A percentile compares a stretch with the other conserved stretches of the same genome.
These are phyloP conservation scores for Sakesphorus luctuosus DNA, from an alignment of 2,113 vertebrate genomes.

Conservation along the genomic window DNA sequence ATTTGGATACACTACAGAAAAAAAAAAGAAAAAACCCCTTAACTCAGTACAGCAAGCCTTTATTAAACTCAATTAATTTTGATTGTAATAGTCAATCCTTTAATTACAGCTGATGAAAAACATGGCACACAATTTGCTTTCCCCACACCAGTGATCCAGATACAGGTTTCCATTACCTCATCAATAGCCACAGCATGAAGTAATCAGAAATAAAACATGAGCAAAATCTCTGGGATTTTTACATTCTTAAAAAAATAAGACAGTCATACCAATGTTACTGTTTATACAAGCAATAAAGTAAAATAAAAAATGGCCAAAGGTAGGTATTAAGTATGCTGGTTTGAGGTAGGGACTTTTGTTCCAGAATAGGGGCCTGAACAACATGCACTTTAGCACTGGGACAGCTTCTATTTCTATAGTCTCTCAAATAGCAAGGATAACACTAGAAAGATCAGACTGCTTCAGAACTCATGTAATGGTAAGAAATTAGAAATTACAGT, in stretches of 20 bases:
- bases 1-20: background rate
- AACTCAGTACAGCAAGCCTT: background rate
- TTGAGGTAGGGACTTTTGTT: background rate
- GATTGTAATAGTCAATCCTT: background rate
- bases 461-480: background rate
- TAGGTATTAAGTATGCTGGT: background rate
- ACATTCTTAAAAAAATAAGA: conserved; percentile 10
- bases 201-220: background rate
- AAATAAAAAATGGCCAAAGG: background rate
- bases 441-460: background rate
- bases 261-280: background rate
- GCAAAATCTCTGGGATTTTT: background rate
- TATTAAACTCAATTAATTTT: conserved; percentile 1
- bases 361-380: background rate
- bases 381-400: background rate
- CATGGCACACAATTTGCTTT: background rate
- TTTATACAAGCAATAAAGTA: background rate
- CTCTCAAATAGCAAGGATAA: background rate
- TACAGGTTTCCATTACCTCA: conserved; percentile 31
- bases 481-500: background rate
- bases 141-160: background rate
- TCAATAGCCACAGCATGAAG: background rate
- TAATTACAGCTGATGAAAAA: conserved; percentile 23
- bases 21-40: background rate
- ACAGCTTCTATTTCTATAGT: background rate